A percentile compares a stretch with the other conserved stretches of the same genome.
These are phyloP conservation scores for Elanoides forficatus DNA, from an alignment of 2,113 vertebrate genomes.

Conservation along the genomic window DNA sequence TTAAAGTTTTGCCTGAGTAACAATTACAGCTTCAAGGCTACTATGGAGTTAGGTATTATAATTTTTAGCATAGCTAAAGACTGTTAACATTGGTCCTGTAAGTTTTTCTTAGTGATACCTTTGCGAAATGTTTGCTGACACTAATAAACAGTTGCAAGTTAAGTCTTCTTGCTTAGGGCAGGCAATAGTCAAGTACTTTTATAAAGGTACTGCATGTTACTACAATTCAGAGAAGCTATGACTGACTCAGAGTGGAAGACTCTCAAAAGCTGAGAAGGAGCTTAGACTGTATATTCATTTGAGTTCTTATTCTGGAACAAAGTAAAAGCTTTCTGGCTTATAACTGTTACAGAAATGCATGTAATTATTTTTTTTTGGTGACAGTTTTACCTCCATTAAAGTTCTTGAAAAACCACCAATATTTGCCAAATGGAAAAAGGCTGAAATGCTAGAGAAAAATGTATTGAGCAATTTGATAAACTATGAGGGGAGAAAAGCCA, in stretches of 20 bases:
- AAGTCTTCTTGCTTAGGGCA: not conserved
- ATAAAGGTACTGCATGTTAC: not conserved
- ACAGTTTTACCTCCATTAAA: constrained; percentile 11
- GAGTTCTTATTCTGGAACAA: not conserved
- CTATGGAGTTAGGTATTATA: not conserved
- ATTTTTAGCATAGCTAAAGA: not conserved
- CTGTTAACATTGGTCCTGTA: not conserved
- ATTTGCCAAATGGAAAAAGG: not conserved
- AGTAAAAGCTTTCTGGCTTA: not conserved
- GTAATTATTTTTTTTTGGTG: not conserved
- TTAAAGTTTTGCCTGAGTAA: not conserved
- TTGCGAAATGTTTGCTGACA: not conserved
- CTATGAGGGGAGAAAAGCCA: not conserved
- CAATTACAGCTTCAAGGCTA: not conserved
- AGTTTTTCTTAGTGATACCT: not conserved
- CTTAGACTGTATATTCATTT: not conserved
- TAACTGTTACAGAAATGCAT: not conserved
- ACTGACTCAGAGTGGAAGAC: not conserved
- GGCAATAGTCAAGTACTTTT: not conserved
- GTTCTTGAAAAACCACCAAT: not conserved
- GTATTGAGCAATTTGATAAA: not conserved
- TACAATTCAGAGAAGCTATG: not conserved
- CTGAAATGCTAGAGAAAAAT: not conserved
- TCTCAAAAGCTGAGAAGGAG: not conserved
- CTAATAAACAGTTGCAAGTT: not conserved